Base-by-base conservation (phyloP, 2,888 invertebrate genomes). In the Nomada goodeniana region DNA sequence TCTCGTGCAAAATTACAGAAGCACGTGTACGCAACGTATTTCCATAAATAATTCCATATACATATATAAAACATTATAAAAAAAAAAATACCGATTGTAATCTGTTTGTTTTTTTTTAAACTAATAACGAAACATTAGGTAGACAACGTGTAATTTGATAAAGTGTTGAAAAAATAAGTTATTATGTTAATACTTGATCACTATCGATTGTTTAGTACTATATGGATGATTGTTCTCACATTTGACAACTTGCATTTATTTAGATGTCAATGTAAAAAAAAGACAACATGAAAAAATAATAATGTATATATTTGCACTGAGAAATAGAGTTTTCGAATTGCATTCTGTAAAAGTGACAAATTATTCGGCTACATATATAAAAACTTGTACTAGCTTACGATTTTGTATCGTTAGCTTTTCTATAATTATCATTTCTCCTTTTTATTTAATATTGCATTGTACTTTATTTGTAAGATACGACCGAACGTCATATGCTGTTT, bases 401-500 rank as follows among this genome's bases (percentile, higher is more conserved):
- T 82, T 59, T 63, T 44, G n/a, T 44, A 71, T 44, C 69, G 71
- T 82, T 50, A 61, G 69, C 71, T 65, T 82, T 36, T 11, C 42
- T 26, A 55, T 65, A n/a, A 53, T 73, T 76, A 71, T 47, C 44
- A 53, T 73, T 84, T 73, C 53, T 59, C 57, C n/a, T 64, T 71
- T 36, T 73, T 26, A 73, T 69, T 82, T 82, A 65, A 78, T 57
- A 47, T 71, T 81, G n/a, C 55, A n/a, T 77, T 82, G 15, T 36
- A 53, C 18, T 64, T 80, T 73, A 57, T 67, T 76, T 80, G 59
- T 76, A 82, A 80, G 80, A 85, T 84, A 77, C 80, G 70, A 82
- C 74, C 74, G 80, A 86, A 80, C 86, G 70, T 90, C 86, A 88
- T 47, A 85, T 90, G 84, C 88, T 90, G 85, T 87, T 88, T 89